Evolutionary conservation across 1,140 invertebrate genomes (phyloP).

Genomic region (Telenomus remus): DNA sequence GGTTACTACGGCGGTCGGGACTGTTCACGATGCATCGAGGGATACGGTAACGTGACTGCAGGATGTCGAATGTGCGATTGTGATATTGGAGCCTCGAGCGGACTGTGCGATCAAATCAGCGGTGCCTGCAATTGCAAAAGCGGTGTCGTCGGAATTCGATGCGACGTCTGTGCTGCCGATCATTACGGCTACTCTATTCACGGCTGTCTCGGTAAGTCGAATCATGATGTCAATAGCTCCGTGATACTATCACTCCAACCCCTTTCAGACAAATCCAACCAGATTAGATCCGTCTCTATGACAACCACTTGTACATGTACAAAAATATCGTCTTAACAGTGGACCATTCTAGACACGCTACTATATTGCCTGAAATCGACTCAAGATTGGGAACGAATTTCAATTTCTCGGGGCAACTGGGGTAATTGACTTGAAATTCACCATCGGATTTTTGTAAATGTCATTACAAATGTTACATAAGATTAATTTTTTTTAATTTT

Average conservation of each 20-base stretch:
- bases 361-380: too few species aligned
- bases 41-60: slow-evolving; percentile 80
- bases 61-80: slow-evolving; percentile 82
- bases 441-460: too few species aligned
- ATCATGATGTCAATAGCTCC: not conserved
- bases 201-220: slow-evolving; percentile 84
- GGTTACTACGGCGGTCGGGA: slow-evolving; percentile 68
- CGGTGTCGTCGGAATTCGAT: slow-evolving; percentile 87
- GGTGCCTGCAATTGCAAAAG: slow-evolving; percentile 79
- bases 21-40: slow-evolving; percentile 71
- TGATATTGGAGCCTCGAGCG: slow-evolving; percentile 87
- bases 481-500: too few species aligned
- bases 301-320: not conserved
- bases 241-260: not conserved
- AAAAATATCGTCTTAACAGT: too few species aligned
- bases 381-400: too few species aligned
- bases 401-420: too few species aligned
- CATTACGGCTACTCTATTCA: slow-evolving; percentile 84
- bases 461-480: too few species aligned
- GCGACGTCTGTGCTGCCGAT: slow-evolving; percentile 84
- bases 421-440: too few species aligned
- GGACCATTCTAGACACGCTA: too few species aligned
- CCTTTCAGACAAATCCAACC: too few species aligned
- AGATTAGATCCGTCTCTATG: not conserved
- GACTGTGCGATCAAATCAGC: slow-evolving; percentile 83